Base-by-base conservation (phyloP, 2,888 invertebrate genomes). In the Drosophila meridionalis region DNA sequence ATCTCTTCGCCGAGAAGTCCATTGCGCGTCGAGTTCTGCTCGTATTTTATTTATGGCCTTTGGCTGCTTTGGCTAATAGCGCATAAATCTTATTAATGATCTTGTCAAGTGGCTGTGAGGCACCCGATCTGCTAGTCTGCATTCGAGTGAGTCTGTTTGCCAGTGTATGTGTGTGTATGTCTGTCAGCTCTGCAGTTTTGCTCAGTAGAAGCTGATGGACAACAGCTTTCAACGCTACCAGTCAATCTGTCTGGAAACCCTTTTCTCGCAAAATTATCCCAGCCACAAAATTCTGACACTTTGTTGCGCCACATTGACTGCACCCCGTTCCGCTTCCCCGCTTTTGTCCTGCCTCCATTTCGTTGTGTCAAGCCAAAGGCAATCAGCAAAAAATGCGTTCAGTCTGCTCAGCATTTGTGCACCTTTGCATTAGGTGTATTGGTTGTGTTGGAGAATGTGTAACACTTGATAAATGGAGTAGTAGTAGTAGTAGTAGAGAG, bases 41-140 rank as follows among this genome's bases (percentile, higher is more conserved):
- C 70, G 65, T 69, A 69, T 76, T 86, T 90, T 90, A 87, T 88
- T 88, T 88, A 90, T 89, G 90, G 88, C 77, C 76, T 77, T 70
- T 82, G 88, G 87, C 85, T 87, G 87, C 87, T 76, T 87, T 87
- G 82, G 87, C 91, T 91, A 91, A 92, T 91, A 86, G 89, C 83
- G 84, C 87, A 91, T 92, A 90, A 91, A 92, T 91, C 90, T 91
- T 91, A 78, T 91, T 90, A 92, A 92, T 90, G 88, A 91, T 89
- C 90, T 90, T 92, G 91, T 91, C 91, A 92, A 90, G 89, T 90
- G 84, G 70, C 86, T 83, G 60, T 69, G 72, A 77, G 76, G 59
- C 69, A 60, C 57, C 60, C 76, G 59, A 66, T 56, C 56, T 30
- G 36, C 28, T 1, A 28, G 26, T 56, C 30, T 42, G 1, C 20